Evolutionary conservation across 1,140 invertebrate species (phyloP).

Genomic region (Drosophila pandora): DNA sequence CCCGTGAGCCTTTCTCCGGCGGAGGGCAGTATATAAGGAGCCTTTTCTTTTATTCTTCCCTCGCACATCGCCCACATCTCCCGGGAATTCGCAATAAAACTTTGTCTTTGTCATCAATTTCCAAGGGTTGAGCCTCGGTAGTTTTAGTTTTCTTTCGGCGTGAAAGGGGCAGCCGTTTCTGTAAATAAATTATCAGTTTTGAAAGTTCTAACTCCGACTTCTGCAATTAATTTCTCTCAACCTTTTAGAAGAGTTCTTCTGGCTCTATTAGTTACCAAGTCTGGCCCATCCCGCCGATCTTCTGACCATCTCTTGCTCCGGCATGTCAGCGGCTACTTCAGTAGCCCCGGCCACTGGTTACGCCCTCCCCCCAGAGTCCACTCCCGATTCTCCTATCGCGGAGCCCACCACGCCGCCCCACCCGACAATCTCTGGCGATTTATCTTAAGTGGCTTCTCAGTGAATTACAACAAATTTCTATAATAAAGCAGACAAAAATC

Average conservation of each 20-base stretch:
- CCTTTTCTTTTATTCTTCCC: constrained; percentile 17
- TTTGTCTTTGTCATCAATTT: constrained; percentile 15
- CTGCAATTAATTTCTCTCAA: neutral
- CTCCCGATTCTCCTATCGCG: constrained; percentile 2
- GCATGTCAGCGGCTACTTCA: constrained; percentile 65
- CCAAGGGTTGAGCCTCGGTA: neutral
- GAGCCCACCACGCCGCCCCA: constrained; percentile 7
- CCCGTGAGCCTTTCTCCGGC: constrained; percentile 15
- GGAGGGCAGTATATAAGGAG: neutral
- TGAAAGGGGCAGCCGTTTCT: too few relatives aligned
- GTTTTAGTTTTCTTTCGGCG: neutral
- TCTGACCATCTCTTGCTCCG: constrained; percentile 5
- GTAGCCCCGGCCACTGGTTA: constrained; percentile 54
- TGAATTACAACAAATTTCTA: constrained; percentile 82
- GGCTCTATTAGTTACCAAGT: too few relatives aligned
- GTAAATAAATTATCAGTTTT: too few relatives aligned
- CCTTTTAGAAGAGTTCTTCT: too few relatives aligned
- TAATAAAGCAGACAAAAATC: constrained; percentile 81
- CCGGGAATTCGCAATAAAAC: constrained; percentile 32
- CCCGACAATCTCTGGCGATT: constrained; percentile 54
- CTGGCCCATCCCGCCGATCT: constrained; percentile 13
- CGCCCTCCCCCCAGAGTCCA: constrained; percentile 24
- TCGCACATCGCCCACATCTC: constrained; percentile 9
- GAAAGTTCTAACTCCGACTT: neutral
- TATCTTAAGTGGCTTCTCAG: constrained; percentile 77